phyloP scores from a whole-genome alignment of 2,797 vertebrate species.

The Taeniopygia guttata region DNA sequence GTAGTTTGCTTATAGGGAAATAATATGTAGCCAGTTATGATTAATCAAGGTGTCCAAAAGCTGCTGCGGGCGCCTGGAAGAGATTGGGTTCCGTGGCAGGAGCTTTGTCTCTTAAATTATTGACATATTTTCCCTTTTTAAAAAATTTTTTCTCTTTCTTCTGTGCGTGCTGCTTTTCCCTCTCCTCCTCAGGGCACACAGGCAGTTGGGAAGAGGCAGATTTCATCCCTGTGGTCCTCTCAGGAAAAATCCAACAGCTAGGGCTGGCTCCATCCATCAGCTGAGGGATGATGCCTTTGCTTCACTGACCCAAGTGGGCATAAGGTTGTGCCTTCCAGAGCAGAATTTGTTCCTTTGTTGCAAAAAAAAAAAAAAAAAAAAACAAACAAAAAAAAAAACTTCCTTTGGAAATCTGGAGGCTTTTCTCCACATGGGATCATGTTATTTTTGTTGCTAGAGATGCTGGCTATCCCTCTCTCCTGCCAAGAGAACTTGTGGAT shows the following conservation, averaged over 20 bases:
- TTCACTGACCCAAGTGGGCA: fast-evolving
- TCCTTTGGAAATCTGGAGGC: neutral
- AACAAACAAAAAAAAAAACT: too few species aligned
- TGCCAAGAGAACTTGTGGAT: neutral
- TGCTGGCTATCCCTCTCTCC: neutral
- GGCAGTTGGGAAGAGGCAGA: fast-evolving
- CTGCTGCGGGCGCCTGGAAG: conserved; percentile 53
- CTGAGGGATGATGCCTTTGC: neutral
- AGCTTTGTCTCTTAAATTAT: conserved; percentile 65
- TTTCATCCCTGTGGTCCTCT: fast-evolving
- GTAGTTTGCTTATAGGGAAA: conserved; percentile 81
- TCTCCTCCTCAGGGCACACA: neutral
- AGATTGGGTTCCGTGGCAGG: conserved; percentile 41
- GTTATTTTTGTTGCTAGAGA: neutral
- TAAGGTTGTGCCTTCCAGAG: neutral
- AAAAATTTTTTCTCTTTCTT: fast-evolving
- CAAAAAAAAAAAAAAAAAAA: neutral
- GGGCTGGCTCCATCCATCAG: neutral
- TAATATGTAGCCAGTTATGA: conserved; percentile 75
- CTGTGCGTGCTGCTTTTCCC: neutral
- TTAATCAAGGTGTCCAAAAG: conserved; percentile 79
- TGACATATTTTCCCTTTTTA: neutral
- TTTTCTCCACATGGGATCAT: neutral
- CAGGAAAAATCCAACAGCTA: neutral
- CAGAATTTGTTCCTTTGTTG: fast-evolving